Conservation (phyloP, 2,113 vertebrate species). For the Hippotragus niger region DNA sequence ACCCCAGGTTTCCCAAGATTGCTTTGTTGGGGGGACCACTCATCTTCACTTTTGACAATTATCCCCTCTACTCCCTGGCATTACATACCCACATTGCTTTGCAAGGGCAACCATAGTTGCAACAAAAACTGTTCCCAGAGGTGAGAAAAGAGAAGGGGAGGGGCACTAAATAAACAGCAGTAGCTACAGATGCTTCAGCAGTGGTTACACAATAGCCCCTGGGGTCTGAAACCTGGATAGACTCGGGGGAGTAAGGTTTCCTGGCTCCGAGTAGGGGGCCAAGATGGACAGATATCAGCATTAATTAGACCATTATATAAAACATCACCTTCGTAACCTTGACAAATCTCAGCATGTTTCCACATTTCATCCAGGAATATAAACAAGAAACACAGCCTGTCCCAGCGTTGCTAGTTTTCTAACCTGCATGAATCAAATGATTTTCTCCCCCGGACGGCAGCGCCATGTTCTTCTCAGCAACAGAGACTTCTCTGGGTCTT, state of each 20-base stretch:
- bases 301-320: slow-evolving; percentile 64
- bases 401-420: background rate
- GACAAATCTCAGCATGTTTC: slow-evolving; percentile 62
- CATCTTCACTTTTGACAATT: background rate
- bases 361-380: slow-evolving; percentile 32
- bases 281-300: slow-evolving; percentile 55
- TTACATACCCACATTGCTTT: background rate
- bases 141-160: background rate
- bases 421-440: background rate
- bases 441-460: background rate
- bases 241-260: background rate
- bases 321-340: background rate
- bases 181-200: background rate
- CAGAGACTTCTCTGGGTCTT: background rate
- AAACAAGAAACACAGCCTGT: slow-evolving; percentile 26
- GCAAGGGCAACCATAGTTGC: background rate
- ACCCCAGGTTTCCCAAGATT: background rate
- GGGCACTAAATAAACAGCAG: background rate
- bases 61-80: background rate
- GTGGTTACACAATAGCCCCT: slow-evolving; percentile 33
- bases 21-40: background rate
- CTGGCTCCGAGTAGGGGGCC: slow-evolving; percentile 25
- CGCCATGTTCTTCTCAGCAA: background rate
- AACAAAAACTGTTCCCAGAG: background rate
- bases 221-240: background rate